Base-by-base conservation (phyloP, 2,797 vertebrate genomes). In the Eurystomus glaucurus region DNA sequence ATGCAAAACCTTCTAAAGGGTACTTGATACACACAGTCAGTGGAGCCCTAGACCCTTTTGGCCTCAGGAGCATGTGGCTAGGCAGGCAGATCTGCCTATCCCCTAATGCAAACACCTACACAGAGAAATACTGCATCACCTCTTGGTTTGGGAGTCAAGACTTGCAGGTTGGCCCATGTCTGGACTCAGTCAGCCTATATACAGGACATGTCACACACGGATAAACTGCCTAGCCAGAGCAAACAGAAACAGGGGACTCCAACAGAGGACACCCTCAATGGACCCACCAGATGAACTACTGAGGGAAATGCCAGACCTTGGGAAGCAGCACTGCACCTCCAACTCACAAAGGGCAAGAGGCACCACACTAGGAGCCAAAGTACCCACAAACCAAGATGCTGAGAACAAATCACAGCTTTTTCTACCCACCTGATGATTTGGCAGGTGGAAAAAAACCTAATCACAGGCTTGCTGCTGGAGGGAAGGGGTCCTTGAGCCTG, bases 101-200 rank as follows among this genome's bases (percentile, higher is more conserved):
- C 41, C 64, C 71, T 2, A 8, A 7, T 0, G 2, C 31, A 57
- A 45, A 43, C 39, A 19, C 19, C 70, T 10, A 37, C 75, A 20
- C 39, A 52, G 57, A 72, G 57, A 35, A 68, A 50, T 45, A 14
- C 26, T 9, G 21, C 18, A 11, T 29, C 2, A 3, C 31, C 29
- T 33, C 37, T 23, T 71, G 62, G 62, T 43, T 58, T 48, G 35
- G 21, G 16, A 50, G 66, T 10, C 71, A 14, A 20, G 51, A 64
- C 15, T 26, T 2, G 25, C 5, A 21, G 37, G 41, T 2, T 55
- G 50, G 52, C 29, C 39, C 1, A 0, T 8, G 11, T 8, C 41
- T 0, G 0, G 70, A 16, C 61, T 41, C 4, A 16, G 37, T 14
- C 78, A 75, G 66, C 39, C 64, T 61, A n/a, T 1, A 52, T 58